These are phyloP conservation scores for Yponomeuta plumbellus DNA, from an alignment of 2,888 invertebrate species.

Conservation along the genomic window DNA sequence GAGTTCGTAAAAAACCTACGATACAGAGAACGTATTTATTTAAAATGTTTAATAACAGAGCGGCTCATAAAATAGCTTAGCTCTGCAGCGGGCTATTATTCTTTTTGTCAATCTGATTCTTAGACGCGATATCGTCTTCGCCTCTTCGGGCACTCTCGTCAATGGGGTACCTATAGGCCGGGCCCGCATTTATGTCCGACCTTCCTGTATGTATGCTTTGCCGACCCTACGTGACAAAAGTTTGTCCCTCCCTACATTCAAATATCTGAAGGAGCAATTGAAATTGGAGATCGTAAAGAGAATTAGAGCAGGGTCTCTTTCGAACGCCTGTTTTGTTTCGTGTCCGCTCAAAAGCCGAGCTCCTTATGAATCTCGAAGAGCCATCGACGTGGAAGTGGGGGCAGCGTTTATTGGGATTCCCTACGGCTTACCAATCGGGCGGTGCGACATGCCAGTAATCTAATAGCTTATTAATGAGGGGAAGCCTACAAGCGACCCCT, in stretches of 20 bases:
- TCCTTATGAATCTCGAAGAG: slow-evolving; percentile 74
- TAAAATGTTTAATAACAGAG: slow-evolving; percentile 72
- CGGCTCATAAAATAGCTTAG: slow-evolving; percentile 62
- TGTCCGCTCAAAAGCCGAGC: slow-evolving; percentile 64
- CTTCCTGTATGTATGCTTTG: slow-evolving; percentile 60
- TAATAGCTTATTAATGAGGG: slow-evolving; percentile 76
- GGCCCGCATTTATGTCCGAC: slow-evolving; percentile 67
- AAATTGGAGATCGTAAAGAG: slow-evolving; percentile 77
- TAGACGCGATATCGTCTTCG: slow-evolving; percentile 64
- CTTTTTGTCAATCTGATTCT: slow-evolving; percentile 70
- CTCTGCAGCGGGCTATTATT: slow-evolving; percentile 43
- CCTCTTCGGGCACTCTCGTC: slow-evolving; percentile 67
- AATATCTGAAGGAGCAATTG: slow-evolving; percentile 77
- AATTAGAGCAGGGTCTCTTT: slow-evolving; percentile 74
- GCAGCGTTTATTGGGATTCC: slow-evolving; percentile 73
- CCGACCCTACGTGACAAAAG: slow-evolving; percentile 74
- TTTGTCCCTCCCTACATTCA: slow-evolving; percentile 75
- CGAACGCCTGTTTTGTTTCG: slow-evolving; percentile 71
- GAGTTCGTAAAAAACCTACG: slow-evolving; percentile 55
- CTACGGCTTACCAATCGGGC: slow-evolving; percentile 72
- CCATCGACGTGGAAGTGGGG: slow-evolving; percentile 73
- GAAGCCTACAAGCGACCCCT: slow-evolving; percentile 64
- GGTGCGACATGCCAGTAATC: slow-evolving; percentile 67
- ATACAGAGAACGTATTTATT: slow-evolving; percentile 58
- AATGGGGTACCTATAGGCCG: slow-evolving; percentile 70